Evolutionary conservation across 2,888 invertebrate species (phyloP).

Genomic region (Hydriomena furcata): DNA sequence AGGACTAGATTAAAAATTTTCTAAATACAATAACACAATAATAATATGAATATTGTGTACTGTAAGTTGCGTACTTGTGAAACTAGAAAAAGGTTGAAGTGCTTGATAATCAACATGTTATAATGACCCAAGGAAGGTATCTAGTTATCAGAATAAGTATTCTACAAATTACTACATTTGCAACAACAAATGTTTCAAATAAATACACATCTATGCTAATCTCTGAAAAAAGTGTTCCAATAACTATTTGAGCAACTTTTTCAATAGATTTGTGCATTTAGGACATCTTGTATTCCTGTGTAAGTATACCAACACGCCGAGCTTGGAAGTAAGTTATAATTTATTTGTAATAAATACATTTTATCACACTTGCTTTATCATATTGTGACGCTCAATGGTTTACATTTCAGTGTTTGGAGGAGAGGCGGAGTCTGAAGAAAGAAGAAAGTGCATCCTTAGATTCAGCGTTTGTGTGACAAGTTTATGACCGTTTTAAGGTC

Average conservation of each 20-base stretch:
- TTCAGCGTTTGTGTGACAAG: slow-evolving; percentile 51
- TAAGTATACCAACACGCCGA: slow-evolving; percentile 46
- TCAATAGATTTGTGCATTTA: slow-evolving; percentile 40
- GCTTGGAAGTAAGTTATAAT: slow-evolving; percentile 64
- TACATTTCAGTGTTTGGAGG: slow-evolving; percentile 56
- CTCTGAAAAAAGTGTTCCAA: slow-evolving; percentile 22
- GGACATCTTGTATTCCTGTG: slow-evolving; percentile 30
- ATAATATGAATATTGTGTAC: no score
- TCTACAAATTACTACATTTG: background rate
- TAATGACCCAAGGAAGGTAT: no score
- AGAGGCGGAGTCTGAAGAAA: slow-evolving; percentile 44
- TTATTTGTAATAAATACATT: slow-evolving; percentile 49
- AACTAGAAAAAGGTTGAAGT: no score
- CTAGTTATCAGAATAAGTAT: background rate
- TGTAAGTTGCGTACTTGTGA: no score
- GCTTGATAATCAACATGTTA: no score
- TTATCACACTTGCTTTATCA: slow-evolving; percentile 19
- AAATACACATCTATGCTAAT: slow-evolving; percentile 12
- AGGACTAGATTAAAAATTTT: no score
- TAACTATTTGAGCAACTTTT: slow-evolving; percentile 23
- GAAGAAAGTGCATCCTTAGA: slow-evolving; percentile 44
- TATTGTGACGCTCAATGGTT: slow-evolving; percentile 45
- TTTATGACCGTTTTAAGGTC: slow-evolving; percentile 66
- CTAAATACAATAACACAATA: no score
- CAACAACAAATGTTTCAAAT: background rate